Evolutionary conservation across 2,888 invertebrate genomes (phyloP), one percentile per base, ranked within the genome.

Genomic region (Rhamphomyia laevipes): DNA sequence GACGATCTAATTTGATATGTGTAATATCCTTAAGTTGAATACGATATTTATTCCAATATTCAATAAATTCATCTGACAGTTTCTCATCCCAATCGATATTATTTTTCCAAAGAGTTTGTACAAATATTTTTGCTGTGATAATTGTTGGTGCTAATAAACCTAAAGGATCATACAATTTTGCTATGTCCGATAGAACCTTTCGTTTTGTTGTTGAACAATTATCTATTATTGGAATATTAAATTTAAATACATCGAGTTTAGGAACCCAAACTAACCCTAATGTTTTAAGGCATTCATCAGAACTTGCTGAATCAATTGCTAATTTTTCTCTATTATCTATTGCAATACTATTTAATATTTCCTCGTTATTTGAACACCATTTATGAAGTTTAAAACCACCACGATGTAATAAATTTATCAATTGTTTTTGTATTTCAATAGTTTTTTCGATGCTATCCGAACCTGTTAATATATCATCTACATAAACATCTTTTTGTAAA

Each of bases 401-500:
- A 9, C n/a, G n/a, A 17, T 43, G 13, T 27, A 55, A 31, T 16
- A 55, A 21, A 15, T 41, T 7, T 11, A 13, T 45, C 2, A 51
- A 13, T 45, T 52, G 43, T 9, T 16, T 18, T 43, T 53, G 37
- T 2, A 48, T 51, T 51, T 33, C 38, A 16, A 41, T 33, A 15
- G 31, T 44, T 40, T 47, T 31, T 12, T 11, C 2, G n/a, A 43
- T 40, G 16, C 15, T 27, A 21, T 51, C 23, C 10, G 38, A 30
- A 9, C 53, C 51, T 35, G 48, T 49, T 7, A 53, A 38, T 10
- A 41, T 13, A 23, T 55, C 54, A 49, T 55, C 56, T 2, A 57
- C 53, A 35, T 57, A 57, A 42, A 55, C 51, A 43, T 53, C 50
- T n/a, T 40, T 38, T 27, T 31, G 3, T 11, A 50, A 31, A 6